Base-by-base conservation (phyloP, 53 echinoderm and acorn worm species). In the Zoroaster sp. region DNA sequence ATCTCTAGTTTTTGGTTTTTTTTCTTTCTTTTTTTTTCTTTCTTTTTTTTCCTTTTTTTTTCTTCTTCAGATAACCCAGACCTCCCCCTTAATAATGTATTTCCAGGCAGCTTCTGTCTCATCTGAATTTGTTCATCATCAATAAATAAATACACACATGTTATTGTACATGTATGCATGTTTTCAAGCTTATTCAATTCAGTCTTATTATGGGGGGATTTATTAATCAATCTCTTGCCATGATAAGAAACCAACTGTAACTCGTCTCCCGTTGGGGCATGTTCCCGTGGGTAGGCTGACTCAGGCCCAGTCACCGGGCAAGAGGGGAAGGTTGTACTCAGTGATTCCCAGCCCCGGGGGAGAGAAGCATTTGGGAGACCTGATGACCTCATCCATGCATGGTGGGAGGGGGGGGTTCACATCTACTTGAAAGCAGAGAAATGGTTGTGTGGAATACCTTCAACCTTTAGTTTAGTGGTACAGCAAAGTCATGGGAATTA, bases 111-210 rank as follows among this genome's bases (percentile, higher is more conserved):
- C 23, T 59, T 28, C 21, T 9, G 21, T 21, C 17, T 59, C 63
- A 8, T 59, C 63, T n/a, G n/a, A n/a, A 59, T 25, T 59, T 59
- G 63, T 11, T 59, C 63, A 25, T 59, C 28, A 1, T 28, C 63
- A 25, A 59, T 20, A 59, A 59, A 25, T 9, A 59, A 59, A 59
- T 59, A 59, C 21, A 11, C 28, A 59, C 23, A 59, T 59, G 9
- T 8, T n/a, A n/a, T n/a, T n/a, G n/a, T n/a, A n/a, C n/a, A n/a
- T n/a, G 47, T 13, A 46, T 9, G 13, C 7, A 70, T 70, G 70
- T 70, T 70, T 36, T 34, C 15, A 30, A 68, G 81, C 81, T 81
- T 81, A 81, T 81, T 63, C 81, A 81, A 81, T 66, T 39, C 23
- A 81, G 9, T 45, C 18, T 68, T 17, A 40, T 81, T 81, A 81